Base-by-base conservation (phyloP, 2,888 invertebrate genomes). In the Marasmarcha lunaedactyla region DNA sequence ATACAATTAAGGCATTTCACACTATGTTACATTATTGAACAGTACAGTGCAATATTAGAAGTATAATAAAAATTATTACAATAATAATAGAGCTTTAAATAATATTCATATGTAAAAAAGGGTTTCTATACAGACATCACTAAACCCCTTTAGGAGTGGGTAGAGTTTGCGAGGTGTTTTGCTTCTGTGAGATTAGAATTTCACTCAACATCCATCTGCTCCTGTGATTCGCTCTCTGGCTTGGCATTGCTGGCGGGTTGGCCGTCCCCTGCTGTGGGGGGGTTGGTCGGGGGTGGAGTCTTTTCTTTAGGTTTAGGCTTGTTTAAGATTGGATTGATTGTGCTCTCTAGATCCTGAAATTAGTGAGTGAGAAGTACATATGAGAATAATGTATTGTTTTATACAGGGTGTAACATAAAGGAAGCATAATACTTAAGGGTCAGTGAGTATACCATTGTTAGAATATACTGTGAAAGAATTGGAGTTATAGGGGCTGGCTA, bases 281-380 rank as follows among this genome's bases (percentile, higher is more conserved):
- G 65, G 52, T 61, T 63, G 42, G 52, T 61, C 5, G 84, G 83
- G 5, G 84, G 84, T 1, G 84, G 84, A 0, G 76, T 78, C 65
- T 84, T 84, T 59, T 84, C 84, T 71, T 95, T 95, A 5, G 97
- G 97, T 71, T 95, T 95, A 38, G 95, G 93, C 68, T 95, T 95
- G 71, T 92, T 95, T 47, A 97, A 76, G 48, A 97, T 91, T 4
- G 95, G 91, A 58, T 86, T 87, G 34, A 90, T 87, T 36, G 63
- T 63, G 51, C 60, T 78, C 55, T 86, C 85, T 52, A 87, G 85
- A 55, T 87, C 90, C 85, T 89, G 86, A 55, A 69, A 62, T 6
- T 33, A 13, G 12, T n/a, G n/a, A n/a, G n/a, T n/a, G n/a, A n/a
- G n/a, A n/a, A n/a, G n/a, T n/a, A n/a, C n/a, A n/a, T n/a, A n/a